Evolutionary conservation across 2,888 invertebrate genomes (phyloP), one percentile per base, ranked within the genome.

Genomic region (Agrochola circellaris): DNA sequence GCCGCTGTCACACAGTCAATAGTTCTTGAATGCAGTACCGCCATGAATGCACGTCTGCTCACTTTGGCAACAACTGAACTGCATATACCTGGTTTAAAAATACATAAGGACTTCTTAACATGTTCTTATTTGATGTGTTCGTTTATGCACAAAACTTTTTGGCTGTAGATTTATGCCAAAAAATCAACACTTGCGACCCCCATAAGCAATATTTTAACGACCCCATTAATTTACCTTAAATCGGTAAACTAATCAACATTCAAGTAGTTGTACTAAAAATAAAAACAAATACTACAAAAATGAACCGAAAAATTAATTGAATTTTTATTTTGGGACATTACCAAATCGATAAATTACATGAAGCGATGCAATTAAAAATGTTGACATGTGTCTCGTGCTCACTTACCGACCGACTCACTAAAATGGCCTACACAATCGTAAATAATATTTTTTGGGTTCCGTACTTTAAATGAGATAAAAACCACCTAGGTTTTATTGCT

Each of bases 261-360:
- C 85, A 88, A 87, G 84, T 86, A 90, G 84, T 86, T 76, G 81
- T 82, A 87, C 69, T 69, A 77, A 79, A 89, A 89, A 87, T 86
- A 89, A 88, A 89, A 90, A 91, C 90, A 90, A 92, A 91, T 84
- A 90, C 84, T 84, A 85, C 84, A 79, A 89, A 85, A 89, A 84
- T 78, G 76, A 81, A 83, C 77, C 75, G 84, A 81, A 86, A 88
- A 91, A 87, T 88, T 92, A 92, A 93, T 93, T 93, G 89, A 92
- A 91, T 91, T 92, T 93, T 92, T 91, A 89, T 90, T 92, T 90
- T 83, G 88, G 88, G 79, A 81, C 83, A 87, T 88, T 87, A 86
- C 83, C 65, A 89, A 87, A 81, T 77, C 87, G 83, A 91, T 93
- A 92, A 91, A 85, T 92, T 90, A 87, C 75, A 82, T 86, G 82